Evolutionary conservation across 1,140 invertebrate genomes (phyloP).

Genomic region (Brachystomella parvula): DNA sequence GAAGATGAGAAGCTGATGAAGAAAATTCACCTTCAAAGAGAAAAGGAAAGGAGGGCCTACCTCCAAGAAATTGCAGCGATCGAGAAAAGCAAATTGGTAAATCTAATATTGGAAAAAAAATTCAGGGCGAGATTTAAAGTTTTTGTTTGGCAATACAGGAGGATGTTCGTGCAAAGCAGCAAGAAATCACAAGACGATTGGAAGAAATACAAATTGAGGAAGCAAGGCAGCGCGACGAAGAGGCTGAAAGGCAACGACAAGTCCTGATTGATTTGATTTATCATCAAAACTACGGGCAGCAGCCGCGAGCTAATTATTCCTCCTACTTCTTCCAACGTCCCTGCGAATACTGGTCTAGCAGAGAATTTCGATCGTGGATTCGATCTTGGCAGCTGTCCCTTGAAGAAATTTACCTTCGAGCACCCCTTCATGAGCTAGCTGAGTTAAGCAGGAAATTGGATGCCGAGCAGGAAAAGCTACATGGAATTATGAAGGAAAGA

Average conservation of each 20-base stretch:
- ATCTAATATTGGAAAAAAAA: background rate
- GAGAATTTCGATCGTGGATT: constrained; percentile 19
- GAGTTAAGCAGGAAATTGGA: constrained; percentile 32
- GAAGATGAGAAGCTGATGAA: constrained; percentile 30
- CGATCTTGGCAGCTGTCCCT: constrained; percentile 23
- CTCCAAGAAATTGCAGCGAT: constrained; percentile 25
- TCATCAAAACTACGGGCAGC: background rate
- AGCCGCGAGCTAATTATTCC: background rate
- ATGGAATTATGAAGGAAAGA: constrained; percentile 26
- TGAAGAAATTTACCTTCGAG: constrained; percentile 31
- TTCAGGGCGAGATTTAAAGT: background rate
- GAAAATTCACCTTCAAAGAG: constrained; percentile 32
- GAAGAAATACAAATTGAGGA: constrained; percentile 33
- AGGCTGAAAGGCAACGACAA: constrained; percentile 16
- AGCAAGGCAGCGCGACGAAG: constrained; percentile 29
- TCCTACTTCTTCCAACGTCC: background rate
- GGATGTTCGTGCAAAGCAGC: constrained; percentile 25
- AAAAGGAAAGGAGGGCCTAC: constrained; percentile 31
- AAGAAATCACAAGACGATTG: constrained; percentile 25
- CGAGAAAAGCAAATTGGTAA: constrained; percentile 22
- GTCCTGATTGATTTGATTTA: background rate
- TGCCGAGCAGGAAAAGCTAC: constrained; percentile 24
- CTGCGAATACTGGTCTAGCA: constrained; percentile 23
- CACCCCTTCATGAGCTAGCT: constrained; percentile 26
- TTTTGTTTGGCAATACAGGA: constrained; percentile 27